A percentile compares a stretch with the other conserved stretches of the same genome.
Conservation (phyloP, 2,113 vertebrate genomes). For the Lutjanus erythropterus region DNA sequence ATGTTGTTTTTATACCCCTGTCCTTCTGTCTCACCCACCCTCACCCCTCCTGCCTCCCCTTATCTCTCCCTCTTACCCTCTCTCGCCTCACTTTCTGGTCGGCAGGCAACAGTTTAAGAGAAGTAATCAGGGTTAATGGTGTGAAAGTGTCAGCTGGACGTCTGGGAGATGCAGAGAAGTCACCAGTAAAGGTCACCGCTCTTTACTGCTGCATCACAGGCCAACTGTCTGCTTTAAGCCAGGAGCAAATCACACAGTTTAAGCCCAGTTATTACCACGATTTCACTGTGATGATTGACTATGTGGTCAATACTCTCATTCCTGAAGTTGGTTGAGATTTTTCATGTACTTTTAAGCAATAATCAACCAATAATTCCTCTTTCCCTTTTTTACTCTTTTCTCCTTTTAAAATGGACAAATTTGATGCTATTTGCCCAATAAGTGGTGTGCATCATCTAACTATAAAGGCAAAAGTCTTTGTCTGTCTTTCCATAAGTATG, state of each 20-base stretch:
- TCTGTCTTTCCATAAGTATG: too few species aligned
- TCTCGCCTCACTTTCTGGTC: slow-evolving; percentile 15
- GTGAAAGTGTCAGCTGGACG: slow-evolving; percentile 61
- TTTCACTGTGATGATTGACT: not conserved
- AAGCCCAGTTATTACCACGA: not conserved
- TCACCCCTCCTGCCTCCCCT: slow-evolving; percentile 21
- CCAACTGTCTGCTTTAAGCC: not conserved
- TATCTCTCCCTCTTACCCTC: slow-evolving; percentile 15
- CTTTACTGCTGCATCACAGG: slow-evolving; percentile 27
- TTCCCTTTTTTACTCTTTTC: not conserved
- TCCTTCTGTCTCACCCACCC: slow-evolving; percentile 1
- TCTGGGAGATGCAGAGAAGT: slow-evolving; percentile 30
- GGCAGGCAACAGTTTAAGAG: slow-evolving; percentile 9
- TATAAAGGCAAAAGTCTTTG: too few species aligned
- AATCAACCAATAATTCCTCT: not conserved
- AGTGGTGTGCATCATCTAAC: too few species aligned
- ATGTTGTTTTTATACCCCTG: slow-evolving; percentile 25
- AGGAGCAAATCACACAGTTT: not conserved
- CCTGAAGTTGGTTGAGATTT: not conserved
- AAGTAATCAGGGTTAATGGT: slow-evolving; percentile 61
- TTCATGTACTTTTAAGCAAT: not conserved
- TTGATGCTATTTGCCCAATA: too few species aligned
- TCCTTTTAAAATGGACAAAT: too few species aligned
- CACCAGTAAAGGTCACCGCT: slow-evolving; percentile 62
- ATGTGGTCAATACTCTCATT: not conserved